Conservation (phyloP, 2,797 vertebrate species). For the Falco concolor region DNA sequence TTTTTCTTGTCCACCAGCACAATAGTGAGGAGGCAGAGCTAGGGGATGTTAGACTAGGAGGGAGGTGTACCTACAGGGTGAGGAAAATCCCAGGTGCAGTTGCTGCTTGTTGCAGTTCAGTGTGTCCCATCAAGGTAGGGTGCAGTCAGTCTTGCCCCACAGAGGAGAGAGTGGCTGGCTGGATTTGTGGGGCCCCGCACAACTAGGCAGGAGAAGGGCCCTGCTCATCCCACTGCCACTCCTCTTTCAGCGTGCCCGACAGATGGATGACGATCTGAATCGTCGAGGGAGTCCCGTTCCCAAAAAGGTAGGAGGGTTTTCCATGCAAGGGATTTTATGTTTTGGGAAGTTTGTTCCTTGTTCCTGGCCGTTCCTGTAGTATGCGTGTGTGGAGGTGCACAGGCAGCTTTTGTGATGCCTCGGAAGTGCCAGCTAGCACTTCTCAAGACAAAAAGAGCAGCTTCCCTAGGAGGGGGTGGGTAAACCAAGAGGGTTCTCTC, state of each 20-base stretch:
- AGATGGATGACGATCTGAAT: conserved; percentile 82
- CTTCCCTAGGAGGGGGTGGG: not conserved
- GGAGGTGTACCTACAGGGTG: not conserved
- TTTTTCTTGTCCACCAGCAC: not conserved
- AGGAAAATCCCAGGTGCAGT: no score
- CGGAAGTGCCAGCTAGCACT: not conserved
- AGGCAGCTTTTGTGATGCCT: not conserved
- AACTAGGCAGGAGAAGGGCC: not conserved
- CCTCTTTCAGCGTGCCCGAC: conserved; percentile 78
- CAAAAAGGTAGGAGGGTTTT: conserved; percentile 82
- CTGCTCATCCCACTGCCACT: not conserved
- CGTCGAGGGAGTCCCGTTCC: conserved; percentile 86
- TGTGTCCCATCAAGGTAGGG: fast-evolving
- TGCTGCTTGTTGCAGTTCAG: not conserved
- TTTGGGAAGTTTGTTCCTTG: not conserved
- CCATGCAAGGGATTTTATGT: not conserved
- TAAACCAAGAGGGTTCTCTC: not conserved
- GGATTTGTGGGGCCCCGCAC: not conserved
- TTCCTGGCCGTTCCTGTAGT: not conserved
- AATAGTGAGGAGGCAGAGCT: not conserved
- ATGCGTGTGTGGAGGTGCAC: fast-evolving
- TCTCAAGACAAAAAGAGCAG: not conserved
- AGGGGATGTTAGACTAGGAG: not conserved
- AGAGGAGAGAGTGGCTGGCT: fast-evolving
- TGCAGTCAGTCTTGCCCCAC: not conserved